These are phyloP conservation scores for Oreortyx pictus DNA, from an alignment of 2,797 vertebrate genomes.

Conservation along the genomic window DNA sequence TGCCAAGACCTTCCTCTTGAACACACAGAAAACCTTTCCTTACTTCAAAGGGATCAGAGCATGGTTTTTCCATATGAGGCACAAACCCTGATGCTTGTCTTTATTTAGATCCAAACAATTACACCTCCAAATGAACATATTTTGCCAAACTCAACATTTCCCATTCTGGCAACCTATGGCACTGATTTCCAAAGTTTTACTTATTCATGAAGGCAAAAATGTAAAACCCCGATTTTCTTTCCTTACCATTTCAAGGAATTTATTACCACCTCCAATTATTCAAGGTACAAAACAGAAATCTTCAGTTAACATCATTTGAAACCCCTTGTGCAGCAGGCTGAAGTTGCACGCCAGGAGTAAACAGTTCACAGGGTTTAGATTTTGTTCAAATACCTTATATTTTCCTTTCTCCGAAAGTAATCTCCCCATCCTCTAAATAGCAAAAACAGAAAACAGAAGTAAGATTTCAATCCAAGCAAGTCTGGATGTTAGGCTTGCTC, in stretches of 20 bases:
- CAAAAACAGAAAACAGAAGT: background rate
- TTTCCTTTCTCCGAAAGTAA: background rate
- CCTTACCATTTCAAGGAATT: background rate
- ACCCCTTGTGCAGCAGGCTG: background rate
- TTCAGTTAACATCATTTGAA: constrained; percentile 40
- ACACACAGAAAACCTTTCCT: background rate
- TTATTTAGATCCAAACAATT: background rate
- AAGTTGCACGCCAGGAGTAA: background rate
- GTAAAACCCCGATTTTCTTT: background rate
- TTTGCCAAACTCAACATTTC: background rate
- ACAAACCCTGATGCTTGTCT: background rate
- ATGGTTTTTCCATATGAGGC: background rate
- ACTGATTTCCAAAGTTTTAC: background rate
- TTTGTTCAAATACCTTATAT: background rate
- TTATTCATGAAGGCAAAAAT: background rate
- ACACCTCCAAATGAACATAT: background rate
- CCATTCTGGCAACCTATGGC: background rate
- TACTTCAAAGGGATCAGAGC: background rate
- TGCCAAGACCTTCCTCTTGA: background rate
- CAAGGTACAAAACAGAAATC: constrained; percentile 8
- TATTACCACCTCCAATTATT: background rate
- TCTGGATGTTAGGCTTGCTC: too few species aligned
- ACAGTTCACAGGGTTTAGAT: background rate
- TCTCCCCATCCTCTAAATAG: background rate
- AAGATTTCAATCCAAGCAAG: background rate